These are phyloP conservation scores for Andrena haemorrhoa DNA, from an alignment of 2,888 invertebrate genomes.

Conservation along the genomic window DNA sequence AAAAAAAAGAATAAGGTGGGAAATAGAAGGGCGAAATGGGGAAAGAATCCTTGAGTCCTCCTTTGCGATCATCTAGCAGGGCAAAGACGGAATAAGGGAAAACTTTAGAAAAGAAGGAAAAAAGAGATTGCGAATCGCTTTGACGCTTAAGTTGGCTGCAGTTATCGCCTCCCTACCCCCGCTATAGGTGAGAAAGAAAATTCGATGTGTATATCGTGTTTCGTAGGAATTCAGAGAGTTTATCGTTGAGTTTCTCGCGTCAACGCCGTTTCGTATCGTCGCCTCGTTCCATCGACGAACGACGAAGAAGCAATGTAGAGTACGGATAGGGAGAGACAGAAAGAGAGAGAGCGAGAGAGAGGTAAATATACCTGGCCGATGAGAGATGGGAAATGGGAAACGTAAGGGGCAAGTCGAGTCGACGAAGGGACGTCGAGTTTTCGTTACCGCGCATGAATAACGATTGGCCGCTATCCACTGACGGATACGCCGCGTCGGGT, in stretches of 20 bases:
- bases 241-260: slow-evolving; percentile 36
- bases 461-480: slow-evolving; percentile 28
- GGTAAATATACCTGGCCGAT: neutral
- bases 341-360: neutral
- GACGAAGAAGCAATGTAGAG: neutral
- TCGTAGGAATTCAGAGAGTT: slow-evolving; percentile 31
- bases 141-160: slow-evolving; percentile 23
- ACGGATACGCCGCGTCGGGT: slow-evolving; percentile 26
- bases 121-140: neutral
- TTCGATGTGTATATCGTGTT: slow-evolving; percentile 31
- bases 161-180: neutral
- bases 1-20: neutral
- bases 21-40: neutral
- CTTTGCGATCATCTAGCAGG: neutral
- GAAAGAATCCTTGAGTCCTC: neutral
- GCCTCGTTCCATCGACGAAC: slow-evolving; percentile 25
- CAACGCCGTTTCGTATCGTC: slow-evolving; percentile 11
- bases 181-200: neutral
- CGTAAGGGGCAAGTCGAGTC: neutral
- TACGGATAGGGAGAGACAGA: neutral
- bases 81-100: neutral
- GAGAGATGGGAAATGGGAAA: neutral
- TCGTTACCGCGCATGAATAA: slow-evolving; percentile 57
- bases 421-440: slow-evolving; percentile 38
- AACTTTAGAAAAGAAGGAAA: neutral